Percentiles rank a stretch among this genome's conserved stretches.
Conservation (phyloP, 2,888 invertebrate species). For the Macropis europaea region DNA sequence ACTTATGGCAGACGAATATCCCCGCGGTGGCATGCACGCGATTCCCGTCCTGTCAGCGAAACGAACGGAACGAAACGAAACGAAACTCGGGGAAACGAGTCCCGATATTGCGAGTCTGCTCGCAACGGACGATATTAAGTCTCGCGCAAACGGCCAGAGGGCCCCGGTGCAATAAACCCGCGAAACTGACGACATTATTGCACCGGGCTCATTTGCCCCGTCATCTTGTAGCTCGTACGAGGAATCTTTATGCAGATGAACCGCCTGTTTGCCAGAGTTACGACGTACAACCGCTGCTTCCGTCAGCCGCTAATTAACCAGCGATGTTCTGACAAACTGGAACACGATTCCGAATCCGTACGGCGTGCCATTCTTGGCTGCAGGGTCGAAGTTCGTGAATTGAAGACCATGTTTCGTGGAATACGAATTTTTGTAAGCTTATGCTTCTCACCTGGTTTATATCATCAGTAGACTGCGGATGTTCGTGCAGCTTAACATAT, state of each 20-base stretch:
- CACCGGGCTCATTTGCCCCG: constrained; percentile 24
- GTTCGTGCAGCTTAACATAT: too few relatives aligned
- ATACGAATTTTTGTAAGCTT: too few relatives aligned
- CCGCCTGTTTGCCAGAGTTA: too few relatives aligned
- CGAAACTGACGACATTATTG: constrained; percentile 50
- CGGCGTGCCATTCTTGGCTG: too few relatives aligned
- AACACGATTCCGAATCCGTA: too few relatives aligned
- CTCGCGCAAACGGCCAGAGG: constrained; percentile 30
- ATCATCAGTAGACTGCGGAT: too few relatives aligned
- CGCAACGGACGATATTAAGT: constrained; percentile 52
- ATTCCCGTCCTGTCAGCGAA: constrained; percentile 45
- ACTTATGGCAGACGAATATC: constrained; percentile 27
- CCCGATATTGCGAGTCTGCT: constrained; percentile 43
- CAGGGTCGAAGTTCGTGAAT: too few relatives aligned
- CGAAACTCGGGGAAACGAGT: constrained; percentile 7
- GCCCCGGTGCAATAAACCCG: constrained; percentile 46
- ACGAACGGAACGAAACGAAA: constrained; percentile 39
- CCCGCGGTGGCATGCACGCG: constrained; percentile 25
- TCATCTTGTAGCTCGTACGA: constrained; percentile 23
- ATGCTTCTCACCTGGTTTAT: too few relatives aligned
- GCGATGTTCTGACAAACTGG: too few relatives aligned
- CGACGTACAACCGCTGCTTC: too few relatives aligned
- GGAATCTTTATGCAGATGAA: constrained; percentile 19
- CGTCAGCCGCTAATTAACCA: too few relatives aligned
- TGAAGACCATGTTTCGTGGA: too few relatives aligned